Evolutionary conservation across 37 sponge, comb jelly and placozoan species (phyloP).

Genomic region (Halichondria panicea): DNA sequence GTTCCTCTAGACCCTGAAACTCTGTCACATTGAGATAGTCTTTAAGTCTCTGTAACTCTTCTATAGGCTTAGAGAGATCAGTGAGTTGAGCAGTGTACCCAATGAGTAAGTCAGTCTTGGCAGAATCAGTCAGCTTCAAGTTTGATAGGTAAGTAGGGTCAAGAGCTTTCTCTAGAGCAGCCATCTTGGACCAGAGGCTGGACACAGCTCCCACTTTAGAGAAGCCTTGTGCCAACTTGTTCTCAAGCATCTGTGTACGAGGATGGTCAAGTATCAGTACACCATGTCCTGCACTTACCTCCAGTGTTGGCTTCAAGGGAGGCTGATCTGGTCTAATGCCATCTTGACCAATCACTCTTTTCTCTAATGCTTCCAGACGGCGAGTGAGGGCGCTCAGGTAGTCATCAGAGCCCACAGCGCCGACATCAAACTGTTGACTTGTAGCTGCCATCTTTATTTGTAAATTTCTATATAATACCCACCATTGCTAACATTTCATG

Average conservation of each 20-base stretch:
- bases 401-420: conserved; percentile 32
- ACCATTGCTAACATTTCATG: background rate
- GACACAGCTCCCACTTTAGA: background rate
- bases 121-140: conserved; percentile 1
- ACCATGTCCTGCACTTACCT: background rate
- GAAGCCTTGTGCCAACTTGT: background rate
- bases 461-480: background rate
- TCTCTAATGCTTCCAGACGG: conserved; percentile 43
- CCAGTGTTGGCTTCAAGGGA: conserved; percentile 11
- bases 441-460: background rate
- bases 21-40: conserved; percentile 53
- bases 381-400: conserved; percentile 29
- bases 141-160: conserved; percentile 18
- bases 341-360: conserved; percentile 20
- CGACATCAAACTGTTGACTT: background rate
- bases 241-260: background rate
- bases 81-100: conserved; percentile 28
- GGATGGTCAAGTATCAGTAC: background rate
- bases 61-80: background rate
- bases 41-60: conserved; percentile 47
- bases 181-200: conserved; percentile 31
- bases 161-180: conserved; percentile 23
- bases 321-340: conserved; percentile 18
- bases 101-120: conserved; percentile 48
- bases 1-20: conserved; percentile 47